Percentiles rank a stretch among this genome's conserved stretches.
phyloP scores from a whole-genome alignment of 2,888 invertebrate genomes.

The Melieria crassipennis region DNA sequence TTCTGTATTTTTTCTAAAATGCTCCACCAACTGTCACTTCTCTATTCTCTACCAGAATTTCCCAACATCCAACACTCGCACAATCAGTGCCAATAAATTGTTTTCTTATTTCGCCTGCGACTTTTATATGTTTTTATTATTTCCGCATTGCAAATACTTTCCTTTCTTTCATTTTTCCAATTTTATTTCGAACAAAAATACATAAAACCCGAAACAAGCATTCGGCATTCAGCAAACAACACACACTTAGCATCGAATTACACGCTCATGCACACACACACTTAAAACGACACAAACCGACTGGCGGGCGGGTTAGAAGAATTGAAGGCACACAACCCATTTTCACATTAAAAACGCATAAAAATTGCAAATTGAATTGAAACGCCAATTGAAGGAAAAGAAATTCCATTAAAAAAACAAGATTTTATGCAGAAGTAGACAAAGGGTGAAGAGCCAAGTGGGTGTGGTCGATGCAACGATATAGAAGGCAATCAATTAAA shows the following conservation, averaged over 20 bases:
- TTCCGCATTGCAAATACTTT: background rate
- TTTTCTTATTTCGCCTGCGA: constrained; percentile 31
- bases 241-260: constrained; percentile 32
- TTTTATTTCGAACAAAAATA: constrained; percentile 33
- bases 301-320: background rate
- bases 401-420: background rate
- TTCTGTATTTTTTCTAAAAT: background rate
- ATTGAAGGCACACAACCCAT: constrained; percentile 5
- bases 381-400: constrained; percentile 11
- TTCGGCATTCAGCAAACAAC: constrained; percentile 16
- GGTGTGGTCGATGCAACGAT: background rate
- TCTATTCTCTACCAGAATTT: background rate
- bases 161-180: constrained; percentile 22
- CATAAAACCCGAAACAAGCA: constrained; percentile 36
- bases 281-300: background rate
- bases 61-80: background rate
- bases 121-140: constrained; percentile 1
- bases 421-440: background rate
- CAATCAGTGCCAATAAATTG: constrained; percentile 40
- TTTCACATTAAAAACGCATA: constrained; percentile 41
- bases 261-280: constrained; percentile 20
- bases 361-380: constrained; percentile 40
- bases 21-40: background rate
- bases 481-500: constrained; percentile 35
- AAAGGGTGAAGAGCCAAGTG: constrained; percentile 7